These are phyloP conservation scores for Netelia inedita DNA, from an alignment of 2,888 invertebrate genomes.

Conservation along the genomic window DNA sequence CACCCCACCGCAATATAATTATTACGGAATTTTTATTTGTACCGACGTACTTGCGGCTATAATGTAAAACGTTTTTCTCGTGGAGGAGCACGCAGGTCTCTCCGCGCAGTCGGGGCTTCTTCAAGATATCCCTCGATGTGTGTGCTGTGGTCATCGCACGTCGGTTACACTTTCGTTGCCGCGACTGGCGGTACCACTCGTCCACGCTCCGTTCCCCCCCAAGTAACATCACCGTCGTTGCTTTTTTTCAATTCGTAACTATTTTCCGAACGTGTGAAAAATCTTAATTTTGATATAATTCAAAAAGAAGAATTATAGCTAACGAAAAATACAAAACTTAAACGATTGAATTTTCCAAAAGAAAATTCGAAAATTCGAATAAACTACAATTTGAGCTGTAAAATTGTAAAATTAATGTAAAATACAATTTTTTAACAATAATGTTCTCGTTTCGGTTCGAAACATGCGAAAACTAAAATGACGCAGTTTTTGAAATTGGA, in stretches of 20 bases:
- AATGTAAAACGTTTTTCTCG: background rate
- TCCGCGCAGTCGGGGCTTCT: constrained; percentile 5
- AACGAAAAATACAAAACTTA: too few relatives aligned
- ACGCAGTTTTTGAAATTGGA: too few relatives aligned
- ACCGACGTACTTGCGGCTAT: background rate
- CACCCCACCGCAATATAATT: too few relatives aligned
- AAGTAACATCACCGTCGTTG: constrained; percentile 57
- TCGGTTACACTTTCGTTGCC: constrained; percentile 82
- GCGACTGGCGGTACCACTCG: constrained; percentile 81
- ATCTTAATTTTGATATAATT: background rate
- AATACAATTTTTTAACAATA: too few relatives aligned
- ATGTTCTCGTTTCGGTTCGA: too few relatives aligned
- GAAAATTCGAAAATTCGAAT: background rate
- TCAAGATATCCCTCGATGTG: constrained; percentile 38
- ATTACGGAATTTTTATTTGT: too few relatives aligned
- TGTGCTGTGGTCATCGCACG: constrained; percentile 68
- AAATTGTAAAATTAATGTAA: too few relatives aligned
- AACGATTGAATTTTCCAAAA: too few relatives aligned
- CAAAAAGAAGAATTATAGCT: too few relatives aligned
- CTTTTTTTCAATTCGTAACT: constrained; percentile 37
- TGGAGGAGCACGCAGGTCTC: background rate
- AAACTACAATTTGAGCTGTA: background rate
- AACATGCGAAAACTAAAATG: too few relatives aligned
- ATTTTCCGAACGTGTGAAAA: constrained; percentile 50
- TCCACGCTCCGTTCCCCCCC: constrained; percentile 68